phyloP scores from a whole-genome alignment of 2,113 vertebrate genomes.

The Mobula birostris region DNA sequence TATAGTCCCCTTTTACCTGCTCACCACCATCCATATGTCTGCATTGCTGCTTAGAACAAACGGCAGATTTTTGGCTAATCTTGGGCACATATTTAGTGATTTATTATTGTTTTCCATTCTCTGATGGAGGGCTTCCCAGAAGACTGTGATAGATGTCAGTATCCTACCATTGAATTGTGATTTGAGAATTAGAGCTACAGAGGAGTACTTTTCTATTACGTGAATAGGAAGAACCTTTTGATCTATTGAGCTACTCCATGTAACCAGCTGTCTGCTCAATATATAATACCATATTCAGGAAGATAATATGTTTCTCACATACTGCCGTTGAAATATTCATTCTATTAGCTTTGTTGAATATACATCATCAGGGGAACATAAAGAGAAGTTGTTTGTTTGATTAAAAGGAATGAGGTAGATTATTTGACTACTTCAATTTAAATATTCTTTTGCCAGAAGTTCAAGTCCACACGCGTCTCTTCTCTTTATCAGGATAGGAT shows the following conservation, averaged over 20 bases:
- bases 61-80: background rate
- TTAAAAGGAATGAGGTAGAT: background rate
- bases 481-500: too few species aligned
- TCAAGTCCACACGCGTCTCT: too few species aligned
- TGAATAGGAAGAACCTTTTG: background rate
- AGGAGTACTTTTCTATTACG: background rate
- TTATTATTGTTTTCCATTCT: background rate
- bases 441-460: background rate
- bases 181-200: background rate
- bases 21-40: background rate
- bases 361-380: background rate
- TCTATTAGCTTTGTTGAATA: background rate
- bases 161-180: background rate
- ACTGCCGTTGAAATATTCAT: background rate
- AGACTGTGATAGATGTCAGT: background rate
- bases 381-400: background rate
- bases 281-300: background rate
- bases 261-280: background rate
- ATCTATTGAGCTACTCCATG: background rate
- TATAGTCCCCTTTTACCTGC: background rate
- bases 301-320: background rate
- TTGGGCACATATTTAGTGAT: background rate
- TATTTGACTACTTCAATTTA: background rate
- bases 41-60: background rate
- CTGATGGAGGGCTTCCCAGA: background rate